Base-by-base conservation (phyloP, 2,888 invertebrate genomes). In the Drosophila limbata region DNA sequence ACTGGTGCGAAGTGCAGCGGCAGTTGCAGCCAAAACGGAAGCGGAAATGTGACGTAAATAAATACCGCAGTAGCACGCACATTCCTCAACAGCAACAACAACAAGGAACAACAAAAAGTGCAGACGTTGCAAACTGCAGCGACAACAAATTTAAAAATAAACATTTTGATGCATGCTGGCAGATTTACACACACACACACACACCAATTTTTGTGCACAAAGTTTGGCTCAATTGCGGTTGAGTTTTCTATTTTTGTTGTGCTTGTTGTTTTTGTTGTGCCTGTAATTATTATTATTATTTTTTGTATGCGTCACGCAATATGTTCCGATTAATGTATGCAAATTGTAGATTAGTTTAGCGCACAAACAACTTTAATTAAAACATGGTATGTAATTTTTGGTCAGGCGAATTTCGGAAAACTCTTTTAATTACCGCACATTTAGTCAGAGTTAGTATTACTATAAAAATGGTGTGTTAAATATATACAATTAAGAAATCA, bases 31-130 rank as follows among this genome's bases (percentile, higher is more conserved):
- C 15, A 48, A 57, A 68, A 51, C 90, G 86, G 84, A 84, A 63
- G 61, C 77, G 86, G 73, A 87, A 89, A 81, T 84, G 79, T 81
- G 89, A 87, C 67, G 79, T 69, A 79, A 70, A 88, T 85, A 88
- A 89, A 88, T 77, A 63, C 80, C 61, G 69, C 62, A 53, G 50
- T 73, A 48, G 64, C 88, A 89, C 87, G 83, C 83, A 83, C 69
- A 88, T 83, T 64, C 64, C 33, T 50, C 21, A 19, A 15, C 61
- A 68, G 10, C 35, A 53, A 10, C 59, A 42, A 15, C 48, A 47
- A 28, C 51, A 72, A 57, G 17, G 17, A 17, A 25, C 40, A 77
- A 21, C 45, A 77, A 45, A 28, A 44, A 15, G 60, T 60, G 60
- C 64, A 61, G 48, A 64, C 57, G 64, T 55, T 59, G 48, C 61